These are phyloP conservation scores for Drosophila subpulchrella DNA, from an alignment of 1,140 invertebrate genomes.

Conservation along the genomic window DNA sequence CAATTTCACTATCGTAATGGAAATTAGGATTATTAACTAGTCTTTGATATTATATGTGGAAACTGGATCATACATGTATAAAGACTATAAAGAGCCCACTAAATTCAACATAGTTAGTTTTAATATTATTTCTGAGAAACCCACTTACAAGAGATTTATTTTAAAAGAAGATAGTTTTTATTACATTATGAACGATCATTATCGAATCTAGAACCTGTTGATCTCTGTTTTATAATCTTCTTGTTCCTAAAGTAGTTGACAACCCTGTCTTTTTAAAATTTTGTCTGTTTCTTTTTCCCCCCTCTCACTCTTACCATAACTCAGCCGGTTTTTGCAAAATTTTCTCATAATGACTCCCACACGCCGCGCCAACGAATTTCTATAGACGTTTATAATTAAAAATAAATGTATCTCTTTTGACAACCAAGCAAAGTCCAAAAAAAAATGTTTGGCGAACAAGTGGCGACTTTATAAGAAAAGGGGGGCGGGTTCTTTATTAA, in stretches of 20 bases:
- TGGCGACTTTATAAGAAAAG: conserved; percentile 30
- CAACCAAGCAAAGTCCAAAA: conserved; percentile 7
- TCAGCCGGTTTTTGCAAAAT: conserved; percentile 32
- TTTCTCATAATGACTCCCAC: conserved; percentile 41
- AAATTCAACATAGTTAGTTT: too few relatives aligned
- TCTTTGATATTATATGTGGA: too few relatives aligned
- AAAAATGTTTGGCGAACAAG: conserved; percentile 33
- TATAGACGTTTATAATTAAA: conserved; percentile 58
- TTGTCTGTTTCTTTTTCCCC: neutral
- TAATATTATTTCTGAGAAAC: neutral
- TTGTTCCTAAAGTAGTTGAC: conserved; percentile 7
- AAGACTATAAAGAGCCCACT: too few relatives aligned
- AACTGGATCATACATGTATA: too few relatives aligned
- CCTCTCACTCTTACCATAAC: neutral
- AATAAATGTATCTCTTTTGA: conserved; percentile 33
- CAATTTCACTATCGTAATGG: too few relatives aligned
- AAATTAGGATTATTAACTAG: too few relatives aligned
- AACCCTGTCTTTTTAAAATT: conserved; percentile 19
- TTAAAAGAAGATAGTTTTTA: neutral
- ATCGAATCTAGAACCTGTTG: too few relatives aligned
- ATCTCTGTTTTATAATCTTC: neutral
- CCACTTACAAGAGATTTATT: neutral
- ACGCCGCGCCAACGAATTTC: conserved; percentile 12
- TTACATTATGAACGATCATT: too few relatives aligned
- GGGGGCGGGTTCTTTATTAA: conserved; percentile 27